Percentiles rank a stretch among this genome's conserved stretches.
phyloP scores from a whole-genome alignment of 2,888 invertebrate species.

The Nasonia oneida region DNA sequence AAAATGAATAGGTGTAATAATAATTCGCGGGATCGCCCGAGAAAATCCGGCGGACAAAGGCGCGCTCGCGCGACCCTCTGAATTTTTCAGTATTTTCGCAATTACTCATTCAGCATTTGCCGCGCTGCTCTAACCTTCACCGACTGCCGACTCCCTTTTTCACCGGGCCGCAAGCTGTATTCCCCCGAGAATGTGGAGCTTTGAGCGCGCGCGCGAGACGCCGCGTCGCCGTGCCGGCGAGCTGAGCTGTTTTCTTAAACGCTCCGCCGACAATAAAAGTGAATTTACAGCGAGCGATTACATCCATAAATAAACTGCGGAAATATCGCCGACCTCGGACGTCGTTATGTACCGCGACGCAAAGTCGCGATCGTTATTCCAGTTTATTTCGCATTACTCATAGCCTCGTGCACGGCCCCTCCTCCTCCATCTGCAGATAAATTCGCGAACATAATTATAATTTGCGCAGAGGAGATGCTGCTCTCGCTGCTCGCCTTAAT shows the following conservation, averaged over 20 bases:
- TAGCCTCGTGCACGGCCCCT: not conserved
- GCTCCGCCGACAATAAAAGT: slow-evolving; percentile 59
- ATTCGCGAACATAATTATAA: slow-evolving; percentile 61
- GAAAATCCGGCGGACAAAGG: slow-evolving; percentile 29
- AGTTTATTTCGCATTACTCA: slow-evolving; percentile 59
- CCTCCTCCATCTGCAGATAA: slow-evolving; percentile 28
- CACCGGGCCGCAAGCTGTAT: not conserved
- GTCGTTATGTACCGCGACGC: slow-evolving; percentile 37
- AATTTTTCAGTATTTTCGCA: slow-evolving; percentile 61
- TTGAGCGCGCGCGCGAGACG: not conserved
- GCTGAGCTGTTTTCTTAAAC: slow-evolving; percentile 60
- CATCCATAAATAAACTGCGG: slow-evolving; percentile 58
- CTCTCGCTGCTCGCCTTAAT: slow-evolving; percentile 40
- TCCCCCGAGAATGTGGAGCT: not conserved
- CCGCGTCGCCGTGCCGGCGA: not conserved
- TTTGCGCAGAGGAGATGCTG: slow-evolving; percentile 33
- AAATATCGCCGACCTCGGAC: slow-evolving; percentile 40
- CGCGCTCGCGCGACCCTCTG: slow-evolving; percentile 10
- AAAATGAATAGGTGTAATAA: slow-evolving; percentile 58
- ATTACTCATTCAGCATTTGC: slow-evolving; percentile 55
- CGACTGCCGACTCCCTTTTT: not conserved
- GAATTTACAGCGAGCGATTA: slow-evolving; percentile 59
- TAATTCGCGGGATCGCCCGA: slow-evolving; percentile 56
- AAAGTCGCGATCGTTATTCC: slow-evolving; percentile 59
- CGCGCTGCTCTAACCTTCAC: not conserved